Evolutionary conservation across 2,888 invertebrate species (phyloP), one percentile per base, ranked within the genome.

Genomic region (Abrostola tripartita): DNA sequence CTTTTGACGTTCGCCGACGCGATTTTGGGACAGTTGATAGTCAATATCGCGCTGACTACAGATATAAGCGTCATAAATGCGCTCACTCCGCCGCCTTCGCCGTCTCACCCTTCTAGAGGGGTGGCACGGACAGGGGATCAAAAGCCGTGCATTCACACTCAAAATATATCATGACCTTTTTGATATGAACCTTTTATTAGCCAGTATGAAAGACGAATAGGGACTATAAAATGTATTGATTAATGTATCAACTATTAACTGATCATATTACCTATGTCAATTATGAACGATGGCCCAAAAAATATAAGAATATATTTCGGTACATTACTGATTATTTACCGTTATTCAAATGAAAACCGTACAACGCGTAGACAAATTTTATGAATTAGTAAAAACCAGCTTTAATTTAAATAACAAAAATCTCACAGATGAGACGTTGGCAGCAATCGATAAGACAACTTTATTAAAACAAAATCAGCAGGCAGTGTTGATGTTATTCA

Each of bases 81-180:
- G 65, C 63, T 68, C 65, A 67, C 66, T 59, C 70, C 65, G 64
- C 59, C 76, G 74, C 78, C 76, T 66, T 60, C 65, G 52, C 52
- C 51, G 52, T 69, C 70, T 71, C 70, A 64, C 70, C 70, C 68
- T 63, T 56, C 60, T 12, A 12, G 67, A 76, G 58, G 78, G 79
- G 81, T 55, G 78, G 61, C 63, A 69, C 61, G 78, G 84, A 81
- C 79, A 81, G 77, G 80, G 85, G 85, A 86, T 85, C 84, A 82
- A 82, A 80, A 80, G 81, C 74, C 78, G 78, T 82, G 81, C 85
- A 84, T 84, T 84, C 82, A 84, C 83, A 85, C 85, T 85, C 79
- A 81, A 82, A 85, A 84, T 72, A 74, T 75, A 81, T 77, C 70
- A 76, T 79, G 81, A 82, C 85, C 83, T 83, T 84, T 85, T 83